A percentile compares a stretch with the other conserved stretches of the same genome.
These are phyloP conservation scores for Mizuhopecten yessoensis DNA, from an alignment of 1,140 invertebrate genomes.

Conservation along the genomic window DNA sequence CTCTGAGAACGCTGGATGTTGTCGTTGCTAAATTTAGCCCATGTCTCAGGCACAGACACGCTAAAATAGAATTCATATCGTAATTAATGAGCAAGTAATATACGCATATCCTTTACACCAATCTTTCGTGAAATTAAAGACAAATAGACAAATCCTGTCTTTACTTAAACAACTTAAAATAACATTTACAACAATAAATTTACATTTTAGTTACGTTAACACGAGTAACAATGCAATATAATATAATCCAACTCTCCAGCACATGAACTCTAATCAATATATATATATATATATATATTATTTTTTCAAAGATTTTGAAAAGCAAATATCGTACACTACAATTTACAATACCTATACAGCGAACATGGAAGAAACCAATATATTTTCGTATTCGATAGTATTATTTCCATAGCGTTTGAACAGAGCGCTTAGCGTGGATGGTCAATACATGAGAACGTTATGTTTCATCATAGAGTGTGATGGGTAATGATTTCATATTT, in stretches of 20 bases:
- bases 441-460: not conserved
- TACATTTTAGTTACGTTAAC: no score
- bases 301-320: no score
- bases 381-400: not conserved
- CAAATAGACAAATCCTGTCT: no score
- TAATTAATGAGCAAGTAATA: not conserved
- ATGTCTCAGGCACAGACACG: constrained; percentile 92
- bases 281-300: not conserved
- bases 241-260: no score
- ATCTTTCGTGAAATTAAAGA: no score
- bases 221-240: no score
- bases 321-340: no score
- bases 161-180: no score
- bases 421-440: not conserved
- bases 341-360: no score
- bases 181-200: no score
- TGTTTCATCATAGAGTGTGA: not conserved
- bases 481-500: not conserved
- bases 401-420: not conserved
- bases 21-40: constrained; percentile 93
- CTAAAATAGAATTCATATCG: constrained; percentile 80
- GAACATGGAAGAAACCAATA: no score
- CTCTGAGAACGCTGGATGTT: constrained; percentile 93
- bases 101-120: not conserved
- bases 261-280: no score